phyloP scores from a whole-genome alignment of 2,797 vertebrate species.

The Moxostoma hubbsi region DNA sequence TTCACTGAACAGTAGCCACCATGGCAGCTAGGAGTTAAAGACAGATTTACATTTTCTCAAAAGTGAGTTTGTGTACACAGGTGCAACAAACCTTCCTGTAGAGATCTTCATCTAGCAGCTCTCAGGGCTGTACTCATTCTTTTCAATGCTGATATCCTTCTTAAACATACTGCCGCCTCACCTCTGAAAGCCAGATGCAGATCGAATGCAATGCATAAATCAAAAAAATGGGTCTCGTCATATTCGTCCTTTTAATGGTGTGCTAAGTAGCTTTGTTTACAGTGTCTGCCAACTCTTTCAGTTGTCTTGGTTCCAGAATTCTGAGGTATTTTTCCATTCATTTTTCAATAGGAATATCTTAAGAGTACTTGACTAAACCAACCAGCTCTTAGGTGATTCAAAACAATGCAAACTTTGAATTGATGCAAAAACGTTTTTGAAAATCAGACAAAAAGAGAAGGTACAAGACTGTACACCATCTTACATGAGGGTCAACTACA shows the following conservation, averaged over 20 bases:
- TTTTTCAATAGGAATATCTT: no score
- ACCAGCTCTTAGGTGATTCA: no score
- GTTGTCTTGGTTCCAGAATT: no score
- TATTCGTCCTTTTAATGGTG: background rate
- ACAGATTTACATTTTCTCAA: slow-evolving; percentile 90
- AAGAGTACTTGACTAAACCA: no score
- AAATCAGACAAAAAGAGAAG: no score
- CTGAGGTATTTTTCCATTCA: no score
- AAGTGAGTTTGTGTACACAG: slow-evolving; percentile 91
- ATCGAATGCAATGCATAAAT: background rate
- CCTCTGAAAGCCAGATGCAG: slow-evolving; percentile 74
- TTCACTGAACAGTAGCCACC: background rate
- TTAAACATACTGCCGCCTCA: slow-evolving; percentile 95
- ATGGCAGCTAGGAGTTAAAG: background rate
- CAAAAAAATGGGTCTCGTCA: background rate
- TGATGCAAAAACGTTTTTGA: no score
- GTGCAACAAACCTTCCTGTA: slow-evolving; percentile 88
- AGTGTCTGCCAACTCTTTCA: no score
- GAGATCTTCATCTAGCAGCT: slow-evolving; percentile 83
- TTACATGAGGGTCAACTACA: no score
- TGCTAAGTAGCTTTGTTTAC: background rate
- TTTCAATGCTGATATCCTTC: slow-evolving; percentile 80
- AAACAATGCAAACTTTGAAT: no score
- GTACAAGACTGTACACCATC: no score
- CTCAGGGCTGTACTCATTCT: slow-evolving; percentile 94